Percentiles rank a stretch among this genome's conserved stretches.
phyloP scores from a whole-genome alignment of 2,113 vertebrate genomes.

The Triplophysa rosa region DNA sequence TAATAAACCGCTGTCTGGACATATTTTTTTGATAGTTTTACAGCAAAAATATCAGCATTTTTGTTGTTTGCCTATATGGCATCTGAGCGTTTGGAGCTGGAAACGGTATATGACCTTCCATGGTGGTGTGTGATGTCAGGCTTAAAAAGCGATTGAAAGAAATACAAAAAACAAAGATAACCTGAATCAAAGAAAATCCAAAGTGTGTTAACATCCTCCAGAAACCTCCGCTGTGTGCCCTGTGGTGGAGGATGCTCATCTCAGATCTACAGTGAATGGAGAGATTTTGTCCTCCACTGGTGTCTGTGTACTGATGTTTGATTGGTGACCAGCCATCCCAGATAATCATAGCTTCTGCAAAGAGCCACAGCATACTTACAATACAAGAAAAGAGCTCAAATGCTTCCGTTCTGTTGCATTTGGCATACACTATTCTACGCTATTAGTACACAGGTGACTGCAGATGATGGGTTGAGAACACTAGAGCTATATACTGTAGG shows the following conservation, averaged over 20 bases:
- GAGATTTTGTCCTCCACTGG: conserved; percentile 35
- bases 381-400: background rate
- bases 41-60: no score
- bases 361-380: background rate
- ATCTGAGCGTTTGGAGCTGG: no score
- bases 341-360: conserved; percentile 14
- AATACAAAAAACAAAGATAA: conserved; percentile 4
- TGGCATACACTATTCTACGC: background rate
- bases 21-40: no score
- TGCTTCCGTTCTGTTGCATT: background rate
- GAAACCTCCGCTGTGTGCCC: background rate
- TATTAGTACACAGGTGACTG: no score
- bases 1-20: no score
- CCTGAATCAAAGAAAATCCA: background rate
- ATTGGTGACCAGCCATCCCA: conserved; percentile 20
- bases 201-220: conserved; percentile 3
- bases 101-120: no score
- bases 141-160: no score
- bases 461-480: no score
- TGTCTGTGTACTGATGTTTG: conserved; percentile 20
- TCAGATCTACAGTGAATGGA: conserved; percentile 26
- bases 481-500: no score
- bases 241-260: conserved; percentile 1
- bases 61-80: no score
- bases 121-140: no score